phyloP scores from a whole-genome alignment of 2,797 vertebrate species.

The Lates japonicus region DNA sequence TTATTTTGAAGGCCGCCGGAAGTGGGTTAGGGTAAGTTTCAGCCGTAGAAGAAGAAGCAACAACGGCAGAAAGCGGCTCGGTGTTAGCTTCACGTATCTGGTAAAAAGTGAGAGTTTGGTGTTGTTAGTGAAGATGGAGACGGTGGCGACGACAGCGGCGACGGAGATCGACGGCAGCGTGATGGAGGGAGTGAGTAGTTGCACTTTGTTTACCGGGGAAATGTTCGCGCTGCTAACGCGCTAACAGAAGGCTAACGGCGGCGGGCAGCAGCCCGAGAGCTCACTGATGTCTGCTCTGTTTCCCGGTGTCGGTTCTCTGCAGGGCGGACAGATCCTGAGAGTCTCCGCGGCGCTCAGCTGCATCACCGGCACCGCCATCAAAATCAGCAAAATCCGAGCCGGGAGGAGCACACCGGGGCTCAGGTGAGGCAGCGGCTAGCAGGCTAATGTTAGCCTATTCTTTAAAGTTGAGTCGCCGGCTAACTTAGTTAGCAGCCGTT shows the following conservation, averaged over 20 bases:
- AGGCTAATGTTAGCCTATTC: conserved; percentile 79
- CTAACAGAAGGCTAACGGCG: conserved; percentile 51
- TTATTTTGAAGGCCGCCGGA: conserved; percentile 44
- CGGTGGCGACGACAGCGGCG: conserved; percentile 19
- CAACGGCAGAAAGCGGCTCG: background rate
- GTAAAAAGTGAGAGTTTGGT: background rate
- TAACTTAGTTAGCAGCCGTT: conserved; percentile 2
- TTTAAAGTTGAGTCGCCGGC: conserved; percentile 53
- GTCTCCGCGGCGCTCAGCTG: conserved; percentile 93
- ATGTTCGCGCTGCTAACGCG: conserved; percentile 32
- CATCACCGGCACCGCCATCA: conserved; percentile 88
- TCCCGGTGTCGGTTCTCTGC: conserved; percentile 31
- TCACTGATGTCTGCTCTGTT: conserved; percentile 4
- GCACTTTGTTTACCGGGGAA: background rate
- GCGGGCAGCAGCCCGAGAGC: conserved; percentile 15
- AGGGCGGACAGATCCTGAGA: conserved; percentile 97
- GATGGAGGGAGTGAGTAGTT: conserved; percentile 94
- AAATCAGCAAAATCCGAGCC: conserved; percentile 92
- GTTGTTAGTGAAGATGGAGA: conserved; percentile 70
- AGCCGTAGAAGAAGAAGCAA: background rate
- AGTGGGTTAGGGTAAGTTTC: conserved; percentile 7
- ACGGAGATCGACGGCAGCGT: conserved; percentile 93
- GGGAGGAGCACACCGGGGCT: conserved; percentile 95
- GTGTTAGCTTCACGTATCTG: background rate
- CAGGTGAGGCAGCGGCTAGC: conserved; percentile 83